Evolutionary conservation across 1,140 invertebrate genomes (phyloP), one percentile per base, ranked within the genome.

Genomic region (Zaprionus nigranus): DNA sequence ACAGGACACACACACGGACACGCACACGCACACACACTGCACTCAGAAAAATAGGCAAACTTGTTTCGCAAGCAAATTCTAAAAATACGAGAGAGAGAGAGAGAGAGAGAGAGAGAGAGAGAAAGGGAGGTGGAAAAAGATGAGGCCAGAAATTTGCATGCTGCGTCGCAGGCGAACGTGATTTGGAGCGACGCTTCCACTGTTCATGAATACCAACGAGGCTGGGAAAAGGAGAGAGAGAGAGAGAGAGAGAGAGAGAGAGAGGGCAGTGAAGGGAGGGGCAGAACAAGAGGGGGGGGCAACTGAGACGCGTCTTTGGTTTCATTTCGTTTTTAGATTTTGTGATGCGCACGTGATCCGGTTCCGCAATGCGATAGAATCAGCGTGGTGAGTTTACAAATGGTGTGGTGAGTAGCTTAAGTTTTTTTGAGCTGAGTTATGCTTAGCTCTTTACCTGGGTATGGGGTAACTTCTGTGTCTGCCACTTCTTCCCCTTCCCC

Each of bases 201-300:
- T 26, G 58, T 28, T 24, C 65, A 85, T 81, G 82, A 74, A 85
- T 84, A 85, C 57, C 54, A 83, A 81, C 28, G 46, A 69, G 62
- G 34, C 62, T 22, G 22, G 40, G 49, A 1, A 11, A 5, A 22
- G 4, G 28, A 1, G 3, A 34, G 12, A 13, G 3, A 49, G 26
- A 15, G 56, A 17, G 9, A 2, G 20, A 24, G n/a, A 38, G n/a
- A n/a, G n/a, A n/a, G n/a, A n/a, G n/a, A n/a, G n/a, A 12, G 28
- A 12, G 5, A 15, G 22, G 20, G 1, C 2, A 2, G 20, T 2
- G 2, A 22, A 2, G 20, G 20, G 20, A 12, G 30, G 3, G 13
- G 24, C 1, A 26, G 24, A 26, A 26, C 17, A 12, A 2, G n/a
- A n/a, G n/a, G n/a, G 7, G 26, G 1, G 15, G 15, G 26, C 2